phyloP scores from a whole-genome alignment of 2,113 vertebrate species.

The Rhynchopsitta pachyrhyncha region DNA sequence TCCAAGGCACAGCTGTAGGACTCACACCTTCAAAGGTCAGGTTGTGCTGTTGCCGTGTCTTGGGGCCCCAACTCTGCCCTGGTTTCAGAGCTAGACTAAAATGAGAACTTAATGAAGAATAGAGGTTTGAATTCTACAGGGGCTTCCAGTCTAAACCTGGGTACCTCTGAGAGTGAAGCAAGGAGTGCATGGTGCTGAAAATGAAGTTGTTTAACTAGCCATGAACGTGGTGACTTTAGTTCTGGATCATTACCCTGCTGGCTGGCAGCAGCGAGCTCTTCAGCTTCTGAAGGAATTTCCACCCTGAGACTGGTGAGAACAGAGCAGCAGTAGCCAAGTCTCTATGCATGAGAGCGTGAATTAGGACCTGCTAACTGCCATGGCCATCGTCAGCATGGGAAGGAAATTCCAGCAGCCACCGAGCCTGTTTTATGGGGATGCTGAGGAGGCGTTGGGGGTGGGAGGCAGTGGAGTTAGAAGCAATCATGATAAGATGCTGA shows the following conservation, averaged over 20 bases:
- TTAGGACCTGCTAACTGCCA: conserved; percentile 12
- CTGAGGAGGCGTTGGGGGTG: background rate
- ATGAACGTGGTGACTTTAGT: conserved; percentile 25
- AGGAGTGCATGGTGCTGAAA: background rate
- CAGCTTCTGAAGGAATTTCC: conserved; percentile 5
- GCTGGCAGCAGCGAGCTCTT: background rate
- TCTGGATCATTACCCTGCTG: background rate
- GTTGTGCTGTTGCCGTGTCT: background rate
- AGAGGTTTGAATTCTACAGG: background rate
- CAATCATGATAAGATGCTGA: background rate
- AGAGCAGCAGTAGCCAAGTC: background rate
- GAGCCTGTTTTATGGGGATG: background rate
- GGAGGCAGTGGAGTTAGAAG: background rate
- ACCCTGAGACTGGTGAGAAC: conserved; percentile 18
- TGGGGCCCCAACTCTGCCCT: background rate
- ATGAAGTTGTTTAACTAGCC: conserved; percentile 7
- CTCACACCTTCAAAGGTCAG: background rate
- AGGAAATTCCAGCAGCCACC: background rate
- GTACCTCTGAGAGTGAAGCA: background rate
- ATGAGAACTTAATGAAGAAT: background rate
- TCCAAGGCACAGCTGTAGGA: background rate
- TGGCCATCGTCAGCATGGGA: background rate
- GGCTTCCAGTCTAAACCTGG: background rate
- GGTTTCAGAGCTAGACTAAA: background rate
- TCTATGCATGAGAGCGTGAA: background rate